Evolutionary conservation across 2,113 vertebrate species (phyloP).

Genomic region (Perognathus longimembris): DNA sequence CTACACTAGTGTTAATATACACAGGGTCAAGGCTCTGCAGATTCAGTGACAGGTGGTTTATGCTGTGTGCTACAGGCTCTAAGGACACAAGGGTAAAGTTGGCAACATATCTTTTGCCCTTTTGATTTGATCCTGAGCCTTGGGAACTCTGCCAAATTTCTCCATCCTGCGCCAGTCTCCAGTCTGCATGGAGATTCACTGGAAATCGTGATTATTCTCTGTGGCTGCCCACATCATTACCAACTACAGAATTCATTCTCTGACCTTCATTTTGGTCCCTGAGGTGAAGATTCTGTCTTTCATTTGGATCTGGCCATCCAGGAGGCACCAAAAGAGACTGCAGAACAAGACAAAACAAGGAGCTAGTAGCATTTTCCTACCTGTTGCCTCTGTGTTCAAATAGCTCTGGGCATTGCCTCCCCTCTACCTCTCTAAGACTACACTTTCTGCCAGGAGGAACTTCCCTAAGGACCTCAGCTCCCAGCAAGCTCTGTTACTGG

Average conservation of each 20-base stretch:
- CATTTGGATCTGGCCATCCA: background rate
- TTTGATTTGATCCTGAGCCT: background rate
- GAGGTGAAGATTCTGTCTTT: background rate
- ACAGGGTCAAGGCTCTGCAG: background rate
- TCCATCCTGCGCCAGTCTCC: background rate
- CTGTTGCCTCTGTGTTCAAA: background rate
- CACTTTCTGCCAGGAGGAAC: background rate
- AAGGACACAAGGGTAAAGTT: too few relatives aligned
- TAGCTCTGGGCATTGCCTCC: background rate
- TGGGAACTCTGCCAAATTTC: background rate
- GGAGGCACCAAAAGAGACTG: background rate
- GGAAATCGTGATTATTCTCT: background rate
- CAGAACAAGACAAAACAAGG: background rate
- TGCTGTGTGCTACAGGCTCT: background rate
- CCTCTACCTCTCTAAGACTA: background rate
- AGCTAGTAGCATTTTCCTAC: background rate
- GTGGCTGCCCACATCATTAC: background rate
- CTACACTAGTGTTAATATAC: background rate
- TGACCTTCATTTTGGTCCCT: background rate
- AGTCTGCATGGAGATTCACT: background rate
- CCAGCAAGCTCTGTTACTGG: background rate
- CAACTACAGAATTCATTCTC: background rate
- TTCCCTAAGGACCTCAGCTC: background rate
- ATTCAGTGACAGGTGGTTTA: background rate
- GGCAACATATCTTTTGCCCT: background rate